Base-by-base conservation (phyloP, 2,113 vertebrate genomes). In the Vulpes ferrilata region DNA sequence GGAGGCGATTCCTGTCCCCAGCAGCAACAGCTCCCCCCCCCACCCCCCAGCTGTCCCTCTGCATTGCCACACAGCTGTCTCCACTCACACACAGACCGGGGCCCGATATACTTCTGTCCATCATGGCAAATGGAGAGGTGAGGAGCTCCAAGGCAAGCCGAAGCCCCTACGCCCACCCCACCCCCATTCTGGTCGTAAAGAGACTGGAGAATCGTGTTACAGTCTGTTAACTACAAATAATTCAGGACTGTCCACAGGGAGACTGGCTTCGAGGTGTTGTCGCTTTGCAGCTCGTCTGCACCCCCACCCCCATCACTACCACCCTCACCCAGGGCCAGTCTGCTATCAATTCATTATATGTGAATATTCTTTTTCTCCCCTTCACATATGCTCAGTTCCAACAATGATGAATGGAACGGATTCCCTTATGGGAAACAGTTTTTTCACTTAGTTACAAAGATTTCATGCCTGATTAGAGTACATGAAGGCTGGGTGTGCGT, bases 391-490 rank as follows among this genome's bases (percentile, higher is more conserved):
- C 5, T 98, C 97, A 67, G 98, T 98, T 98, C 98, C 98, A 98
- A 98, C 98, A 97, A 97, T 97, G 98, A 98, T 99, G 98, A 98
- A 98, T 98, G 97, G 99, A 98, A 97, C 96, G 15, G 96, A 98
- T 97, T 98, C 98, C 98, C 98, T 98, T 98, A 98, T 98, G 98
- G 98, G 98, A 99, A 99, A 99, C 98, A 98, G 96, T 98, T 98
- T 99, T 98, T 98, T 98, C 98, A 98, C 98, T 98, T 99, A 98
- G 98, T 99, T 98, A 98, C 98, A 99, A 99, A 99, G 98, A 99
- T 98, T 99, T 99, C 98, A 98, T 99, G 98, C 98, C 97, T 98
- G 98, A 98, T 99, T 99, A 99, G 98, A 96, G 97, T 98, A 98
- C 99, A 98, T 98, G 98, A 98, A 98, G 97, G 59, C 67, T 92